phyloP scores from a whole-genome alignment of 30 jellyfish, hydroid and myxozoan species.

The Aurelia aurita region DNA sequence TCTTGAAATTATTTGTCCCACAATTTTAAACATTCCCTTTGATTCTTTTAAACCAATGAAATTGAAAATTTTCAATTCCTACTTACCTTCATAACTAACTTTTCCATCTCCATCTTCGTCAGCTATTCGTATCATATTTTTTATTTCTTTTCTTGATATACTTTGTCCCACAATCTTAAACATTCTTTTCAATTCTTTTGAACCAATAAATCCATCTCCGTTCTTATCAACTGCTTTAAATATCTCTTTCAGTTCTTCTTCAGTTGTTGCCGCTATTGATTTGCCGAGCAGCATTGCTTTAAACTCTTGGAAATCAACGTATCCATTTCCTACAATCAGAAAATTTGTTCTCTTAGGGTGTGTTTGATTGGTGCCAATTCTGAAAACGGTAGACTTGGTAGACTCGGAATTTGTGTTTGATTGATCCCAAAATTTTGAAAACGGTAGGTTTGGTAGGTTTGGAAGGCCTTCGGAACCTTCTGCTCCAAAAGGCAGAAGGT shows the following conservation, averaged over 20 bases:
- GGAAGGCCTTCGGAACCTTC: no score
- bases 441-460: no score
- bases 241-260: constrained; percentile 62
- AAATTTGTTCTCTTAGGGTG: no score
- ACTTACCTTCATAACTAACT: constrained; percentile 78
- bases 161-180: constrained; percentile 74
- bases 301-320: constrained; percentile 63
- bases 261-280: constrained; percentile 38
- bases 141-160: constrained; percentile 59
- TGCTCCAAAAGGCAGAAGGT: no score
- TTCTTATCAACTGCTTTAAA: constrained; percentile 67
- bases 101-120: constrained; percentile 88
- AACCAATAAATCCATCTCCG: constrained; percentile 82
- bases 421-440: no score
- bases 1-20: constrained; percentile 70
- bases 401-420: no score
- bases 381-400: no score
- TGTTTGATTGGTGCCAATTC: no score
- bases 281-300: constrained; percentile 49
- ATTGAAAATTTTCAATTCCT: not conserved
- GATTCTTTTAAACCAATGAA: constrained; percentile 74
- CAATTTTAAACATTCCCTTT: constrained; percentile 54
- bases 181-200: constrained; percentile 68
- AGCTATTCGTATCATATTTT: constrained; percentile 71
- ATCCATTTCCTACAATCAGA: constrained; percentile 58